Percentiles rank a stretch among this genome's conserved stretches.
Evolutionary conservation across 2,888 invertebrate species (phyloP).

Genomic region (Hylaea fasciaria): DNA sequence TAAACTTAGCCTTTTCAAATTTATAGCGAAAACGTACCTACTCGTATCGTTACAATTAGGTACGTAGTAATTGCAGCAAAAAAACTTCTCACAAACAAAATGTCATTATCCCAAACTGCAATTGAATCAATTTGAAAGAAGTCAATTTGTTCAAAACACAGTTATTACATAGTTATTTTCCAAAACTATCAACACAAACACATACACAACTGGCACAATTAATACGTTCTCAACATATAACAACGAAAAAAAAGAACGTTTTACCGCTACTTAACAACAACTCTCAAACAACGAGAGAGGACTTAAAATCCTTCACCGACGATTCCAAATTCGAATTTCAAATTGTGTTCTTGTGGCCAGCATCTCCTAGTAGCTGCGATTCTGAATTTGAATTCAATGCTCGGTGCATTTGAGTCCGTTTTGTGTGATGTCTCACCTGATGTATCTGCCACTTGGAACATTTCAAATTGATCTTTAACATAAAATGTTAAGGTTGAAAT

Average conservation of each 20-base stretch:
- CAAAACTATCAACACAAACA: constrained; percentile 50
- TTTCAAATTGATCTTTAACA: constrained; percentile 55
- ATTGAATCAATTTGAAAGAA: background rate
- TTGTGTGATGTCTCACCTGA: constrained; percentile 56
- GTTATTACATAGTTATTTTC: constrained; percentile 59
- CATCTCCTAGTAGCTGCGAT: constrained; percentile 58
- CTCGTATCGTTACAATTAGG: too few relatives aligned
- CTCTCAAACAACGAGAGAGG: constrained; percentile 78
- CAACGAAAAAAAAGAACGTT: constrained; percentile 64
- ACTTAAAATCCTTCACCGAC: constrained; percentile 81
- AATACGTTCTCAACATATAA: constrained; percentile 75
- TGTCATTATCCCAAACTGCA: too few relatives aligned
- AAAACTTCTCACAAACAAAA: too few relatives aligned
- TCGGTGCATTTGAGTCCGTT: constrained; percentile 62
- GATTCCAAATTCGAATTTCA: constrained; percentile 82
- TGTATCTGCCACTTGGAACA: constrained; percentile 54
- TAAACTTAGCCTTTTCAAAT: too few relatives aligned
- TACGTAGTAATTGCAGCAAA: too few relatives aligned
- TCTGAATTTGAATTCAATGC: constrained; percentile 61
- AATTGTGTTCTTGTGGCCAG: constrained; percentile 76
- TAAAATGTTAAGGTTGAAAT: constrained; percentile 52
- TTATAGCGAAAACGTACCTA: too few relatives aligned
- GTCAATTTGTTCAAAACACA: constrained; percentile 44
- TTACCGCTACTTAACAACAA: constrained; percentile 77
- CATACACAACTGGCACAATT: constrained; percentile 68